Conservation (phyloP, 2,888 invertebrate species). For the Calephelis perditalis region DNA sequence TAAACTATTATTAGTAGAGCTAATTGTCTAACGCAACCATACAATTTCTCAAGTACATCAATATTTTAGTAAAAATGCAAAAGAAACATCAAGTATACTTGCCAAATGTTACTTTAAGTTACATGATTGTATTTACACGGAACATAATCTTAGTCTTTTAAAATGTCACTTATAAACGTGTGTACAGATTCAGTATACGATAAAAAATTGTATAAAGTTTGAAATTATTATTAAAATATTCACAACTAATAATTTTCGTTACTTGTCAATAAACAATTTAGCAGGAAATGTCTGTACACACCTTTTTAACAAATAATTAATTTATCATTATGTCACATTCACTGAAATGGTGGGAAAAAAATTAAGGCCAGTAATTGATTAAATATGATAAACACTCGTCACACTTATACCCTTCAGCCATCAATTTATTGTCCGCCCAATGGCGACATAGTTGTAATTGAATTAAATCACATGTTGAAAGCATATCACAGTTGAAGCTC, state of each 20-base stretch:
- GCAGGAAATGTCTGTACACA: background rate
- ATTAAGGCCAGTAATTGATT: constrained; percentile 3
- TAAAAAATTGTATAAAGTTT: too few relatives aligned
- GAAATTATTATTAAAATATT: too few relatives aligned
- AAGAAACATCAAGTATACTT: constrained; percentile 7
- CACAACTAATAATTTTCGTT: too few relatives aligned
- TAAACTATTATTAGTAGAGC: constrained; percentile 40
- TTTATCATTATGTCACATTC: background rate
- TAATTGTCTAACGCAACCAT: constrained; percentile 27
- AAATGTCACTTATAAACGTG: background rate
- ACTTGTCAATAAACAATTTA: too few relatives aligned
- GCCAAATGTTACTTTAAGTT: background rate
- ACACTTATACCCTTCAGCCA: constrained; percentile 19
- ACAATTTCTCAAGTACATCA: constrained; percentile 2
- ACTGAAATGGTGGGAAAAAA: constrained; percentile 10
- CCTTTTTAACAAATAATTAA: background rate
- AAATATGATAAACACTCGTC: background rate
- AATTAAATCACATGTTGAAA: constrained; percentile 47
- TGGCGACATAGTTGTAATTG: constrained; percentile 43
- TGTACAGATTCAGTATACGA: background rate
- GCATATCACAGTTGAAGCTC: constrained; percentile 46
- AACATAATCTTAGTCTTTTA: background rate
- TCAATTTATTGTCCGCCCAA: constrained; percentile 40
- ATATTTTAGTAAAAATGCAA: constrained; percentile 15
- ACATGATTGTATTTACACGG: constrained; percentile 1